These are phyloP conservation scores for Thryonomys swinderianus DNA, from an alignment of 2,113 vertebrate genomes.

Conservation along the genomic window DNA sequence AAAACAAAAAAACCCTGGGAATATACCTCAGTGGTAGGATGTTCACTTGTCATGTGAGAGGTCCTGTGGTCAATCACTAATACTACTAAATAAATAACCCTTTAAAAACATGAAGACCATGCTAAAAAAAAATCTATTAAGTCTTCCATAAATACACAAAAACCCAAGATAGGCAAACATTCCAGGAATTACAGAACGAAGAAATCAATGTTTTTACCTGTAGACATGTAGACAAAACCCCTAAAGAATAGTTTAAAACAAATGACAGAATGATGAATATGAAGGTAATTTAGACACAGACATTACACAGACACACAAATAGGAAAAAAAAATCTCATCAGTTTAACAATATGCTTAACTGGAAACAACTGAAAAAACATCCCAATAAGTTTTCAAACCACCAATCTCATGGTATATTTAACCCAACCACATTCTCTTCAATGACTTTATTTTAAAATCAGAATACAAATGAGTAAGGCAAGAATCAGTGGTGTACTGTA, in stretches of 20 bases:
- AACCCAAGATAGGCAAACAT: constrained; percentile 36
- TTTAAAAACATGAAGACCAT: constrained; percentile 5
- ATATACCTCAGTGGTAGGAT: not conserved
- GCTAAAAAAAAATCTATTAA: not conserved
- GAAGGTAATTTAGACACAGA: not conserved
- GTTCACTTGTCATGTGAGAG: not conserved
- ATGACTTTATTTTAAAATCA: constrained; percentile 65
- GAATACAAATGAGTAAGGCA: constrained; percentile 65
- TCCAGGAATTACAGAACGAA: constrained; percentile 37
- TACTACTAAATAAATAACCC: not conserved
- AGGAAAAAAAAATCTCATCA: not conserved
- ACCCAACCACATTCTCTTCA: constrained; percentile 59
- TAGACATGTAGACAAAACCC: constrained; percentile 14
- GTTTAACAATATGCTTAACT: constrained; percentile 53
- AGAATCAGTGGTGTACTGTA: constrained; percentile 56
- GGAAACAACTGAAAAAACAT: constrained; percentile 50
- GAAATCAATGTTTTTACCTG: constrained; percentile 18
- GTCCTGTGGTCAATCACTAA: not conserved
- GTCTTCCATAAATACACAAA: constrained; percentile 44
- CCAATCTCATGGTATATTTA: constrained; percentile 49
- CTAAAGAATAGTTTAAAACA: constrained; percentile 54
- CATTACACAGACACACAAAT: not conserved
- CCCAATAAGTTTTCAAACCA: constrained; percentile 51
- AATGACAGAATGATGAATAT: not conserved
- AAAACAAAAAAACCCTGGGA: too few relatives aligned